These are phyloP conservation scores for Gonatopus flavifemur DNA, from an alignment of 1,140 invertebrate genomes.

Conservation along the genomic window DNA sequence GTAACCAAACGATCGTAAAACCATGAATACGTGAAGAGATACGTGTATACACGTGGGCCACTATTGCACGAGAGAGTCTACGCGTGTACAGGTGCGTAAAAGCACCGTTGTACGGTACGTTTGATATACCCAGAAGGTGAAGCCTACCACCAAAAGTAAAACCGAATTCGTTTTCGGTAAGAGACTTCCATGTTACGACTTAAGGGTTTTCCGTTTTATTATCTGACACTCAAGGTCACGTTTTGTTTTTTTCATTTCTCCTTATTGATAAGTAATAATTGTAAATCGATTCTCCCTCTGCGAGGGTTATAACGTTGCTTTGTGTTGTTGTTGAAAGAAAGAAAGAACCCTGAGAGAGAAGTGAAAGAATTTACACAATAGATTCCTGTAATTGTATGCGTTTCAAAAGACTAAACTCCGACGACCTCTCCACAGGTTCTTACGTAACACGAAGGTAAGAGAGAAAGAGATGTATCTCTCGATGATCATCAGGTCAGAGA, in stretches of 20 bases:
- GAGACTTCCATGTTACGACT: no score
- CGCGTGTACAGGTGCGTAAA: conserved; percentile 41
- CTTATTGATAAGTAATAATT: no score
- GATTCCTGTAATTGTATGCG: neutral
- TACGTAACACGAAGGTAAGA: conserved; percentile 16
- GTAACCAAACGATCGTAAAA: conserved; percentile 33
- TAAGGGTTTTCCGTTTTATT: no score
- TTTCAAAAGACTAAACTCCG: conserved; percentile 15
- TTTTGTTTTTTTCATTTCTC: no score
- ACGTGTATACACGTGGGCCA: conserved; percentile 27
- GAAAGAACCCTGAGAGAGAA: no score
- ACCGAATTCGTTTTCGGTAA: conserved; percentile 55
- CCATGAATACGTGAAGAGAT: conserved; percentile 30
- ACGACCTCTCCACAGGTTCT: conserved; percentile 10
- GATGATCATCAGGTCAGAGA: conserved; percentile 6
- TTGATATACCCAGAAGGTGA: conserved; percentile 10
- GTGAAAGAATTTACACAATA: no score
- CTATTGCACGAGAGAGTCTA: conserved; percentile 27
- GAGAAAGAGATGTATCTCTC: no score
- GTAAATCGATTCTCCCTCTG: no score
- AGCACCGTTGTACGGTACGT: conserved; percentile 44
- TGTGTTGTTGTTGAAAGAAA: no score
- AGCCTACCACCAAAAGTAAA: conserved; percentile 50
- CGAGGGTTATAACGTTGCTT: no score
- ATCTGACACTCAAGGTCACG: no score